A percentile compares a stretch with the other conserved stretches of the same genome.
Conservation (phyloP, 64 coral and sea anemone species). For the Porites lutea region DNA sequence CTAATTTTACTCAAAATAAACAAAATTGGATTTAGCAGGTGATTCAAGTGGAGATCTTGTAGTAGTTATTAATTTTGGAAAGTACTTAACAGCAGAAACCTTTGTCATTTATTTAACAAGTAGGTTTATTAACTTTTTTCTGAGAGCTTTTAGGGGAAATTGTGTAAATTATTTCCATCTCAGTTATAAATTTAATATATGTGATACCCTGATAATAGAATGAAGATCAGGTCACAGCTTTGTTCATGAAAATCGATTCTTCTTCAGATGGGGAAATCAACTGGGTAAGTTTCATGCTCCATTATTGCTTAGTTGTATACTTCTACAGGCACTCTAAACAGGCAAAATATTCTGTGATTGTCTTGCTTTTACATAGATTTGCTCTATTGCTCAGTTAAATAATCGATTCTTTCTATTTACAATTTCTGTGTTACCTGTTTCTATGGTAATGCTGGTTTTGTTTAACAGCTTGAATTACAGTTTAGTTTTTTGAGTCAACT, state of each 20-base stretch:
- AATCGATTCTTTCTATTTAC: background rate
- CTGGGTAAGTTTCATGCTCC: conserved; percentile 66
- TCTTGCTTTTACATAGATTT: background rate
- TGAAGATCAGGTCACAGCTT: conserved; percentile 89
- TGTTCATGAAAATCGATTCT: conserved; percentile 99
- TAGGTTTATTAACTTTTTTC: background rate
- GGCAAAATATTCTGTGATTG: background rate
- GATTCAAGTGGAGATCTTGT: background rate
- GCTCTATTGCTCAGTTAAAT: no score
- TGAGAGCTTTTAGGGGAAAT: background rate
- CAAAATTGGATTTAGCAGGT: background rate
- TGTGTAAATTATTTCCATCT: background rate
- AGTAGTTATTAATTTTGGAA: background rate
- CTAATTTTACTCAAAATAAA: no score
- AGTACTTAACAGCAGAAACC: background rate
- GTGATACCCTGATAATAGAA: conserved; percentile 39
- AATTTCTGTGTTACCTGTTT: no score
- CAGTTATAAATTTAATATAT: background rate
- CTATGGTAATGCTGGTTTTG: no score
- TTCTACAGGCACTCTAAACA: background rate
- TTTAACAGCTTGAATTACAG: no score
- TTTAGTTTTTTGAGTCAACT: no score
- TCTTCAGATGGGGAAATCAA: conserved; percentile 99
- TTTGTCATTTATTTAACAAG: background rate
- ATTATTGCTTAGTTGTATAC: background rate